Evolutionary conservation across 2,797 vertebrate genomes (phyloP).

Genomic region (Luscinia megarhynchos): DNA sequence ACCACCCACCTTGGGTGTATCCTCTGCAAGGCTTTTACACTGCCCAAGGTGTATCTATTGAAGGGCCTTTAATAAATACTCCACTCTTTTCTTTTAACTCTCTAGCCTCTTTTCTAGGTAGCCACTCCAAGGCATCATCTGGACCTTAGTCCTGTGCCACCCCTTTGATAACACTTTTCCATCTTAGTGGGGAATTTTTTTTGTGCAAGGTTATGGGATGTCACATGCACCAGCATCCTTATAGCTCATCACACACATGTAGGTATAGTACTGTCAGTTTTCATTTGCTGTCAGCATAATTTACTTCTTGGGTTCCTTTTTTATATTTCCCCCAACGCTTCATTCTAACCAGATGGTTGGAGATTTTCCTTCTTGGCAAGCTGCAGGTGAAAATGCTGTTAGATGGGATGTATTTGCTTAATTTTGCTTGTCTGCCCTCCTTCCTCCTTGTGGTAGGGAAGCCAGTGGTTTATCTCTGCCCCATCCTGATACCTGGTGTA

Average conservation of each 20-base stretch:
- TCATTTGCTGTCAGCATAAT: background rate
- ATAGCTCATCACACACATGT: background rate
- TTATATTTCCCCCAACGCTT: background rate
- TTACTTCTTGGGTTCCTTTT: background rate
- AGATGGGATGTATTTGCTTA: background rate
- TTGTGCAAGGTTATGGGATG: background rate
- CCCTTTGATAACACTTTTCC: background rate
- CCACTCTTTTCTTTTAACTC: no score
- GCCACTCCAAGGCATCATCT: no score
- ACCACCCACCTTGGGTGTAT: no score
- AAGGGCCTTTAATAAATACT: no score
- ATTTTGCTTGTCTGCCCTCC: background rate
- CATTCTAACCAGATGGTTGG: background rate
- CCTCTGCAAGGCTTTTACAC: no score
- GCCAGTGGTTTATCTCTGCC: background rate
- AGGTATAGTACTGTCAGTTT: background rate
- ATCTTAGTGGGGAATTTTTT: background rate
- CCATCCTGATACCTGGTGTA: fast-evolving
- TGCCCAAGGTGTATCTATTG: no score
- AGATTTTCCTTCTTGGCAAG: background rate
- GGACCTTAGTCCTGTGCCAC: background rate
- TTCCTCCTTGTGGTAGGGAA: background rate
- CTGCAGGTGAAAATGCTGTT: background rate
- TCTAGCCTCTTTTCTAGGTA: background rate
- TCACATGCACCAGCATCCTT: background rate